phyloP scores from a whole-genome alignment of 2,797 vertebrate species.

The Sebastes itinus region DNA sequence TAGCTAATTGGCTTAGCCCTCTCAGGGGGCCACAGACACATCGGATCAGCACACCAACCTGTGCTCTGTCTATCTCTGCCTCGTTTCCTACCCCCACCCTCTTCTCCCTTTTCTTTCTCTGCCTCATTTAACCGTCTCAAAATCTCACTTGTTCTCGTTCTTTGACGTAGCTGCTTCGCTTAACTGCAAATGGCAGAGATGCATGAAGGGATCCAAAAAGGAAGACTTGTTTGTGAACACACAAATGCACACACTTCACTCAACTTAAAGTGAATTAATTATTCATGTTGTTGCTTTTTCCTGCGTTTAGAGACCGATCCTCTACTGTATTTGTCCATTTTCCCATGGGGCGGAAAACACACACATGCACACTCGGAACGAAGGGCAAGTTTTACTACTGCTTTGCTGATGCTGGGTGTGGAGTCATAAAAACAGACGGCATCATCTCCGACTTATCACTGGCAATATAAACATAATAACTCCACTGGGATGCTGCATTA shows the following conservation, averaged over 20 bases:
- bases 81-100: conserved; percentile 17
- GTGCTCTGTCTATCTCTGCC: conserved; percentile 41
- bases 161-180: conserved; percentile 1
- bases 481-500: conserved; percentile 66
- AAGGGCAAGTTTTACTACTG: conserved; percentile 54
- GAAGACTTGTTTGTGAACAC: not conserved
- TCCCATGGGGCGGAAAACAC: not conserved
- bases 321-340: conserved; percentile 21
- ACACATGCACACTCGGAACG: not conserved
- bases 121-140: conserved; percentile 30
- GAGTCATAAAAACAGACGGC: conserved; percentile 62
- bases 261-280: conserved; percentile 44
- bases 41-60: conserved; percentile 62
- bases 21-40: conserved; percentile 50
- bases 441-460: conserved; percentile 71
- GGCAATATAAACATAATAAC: conserved; percentile 73
- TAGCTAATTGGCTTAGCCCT: conserved; percentile 76
- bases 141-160: not conserved
- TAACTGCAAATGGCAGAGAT: not conserved
- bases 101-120: not conserved
- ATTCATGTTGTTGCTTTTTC: conserved; percentile 45
- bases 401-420: conserved; percentile 35
- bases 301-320: conserved; percentile 27
- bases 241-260: not conserved
- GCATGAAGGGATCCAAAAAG: not conserved